Conservation (phyloP, 2,888 invertebrate species). For the Ichneumon xanthorius region DNA sequence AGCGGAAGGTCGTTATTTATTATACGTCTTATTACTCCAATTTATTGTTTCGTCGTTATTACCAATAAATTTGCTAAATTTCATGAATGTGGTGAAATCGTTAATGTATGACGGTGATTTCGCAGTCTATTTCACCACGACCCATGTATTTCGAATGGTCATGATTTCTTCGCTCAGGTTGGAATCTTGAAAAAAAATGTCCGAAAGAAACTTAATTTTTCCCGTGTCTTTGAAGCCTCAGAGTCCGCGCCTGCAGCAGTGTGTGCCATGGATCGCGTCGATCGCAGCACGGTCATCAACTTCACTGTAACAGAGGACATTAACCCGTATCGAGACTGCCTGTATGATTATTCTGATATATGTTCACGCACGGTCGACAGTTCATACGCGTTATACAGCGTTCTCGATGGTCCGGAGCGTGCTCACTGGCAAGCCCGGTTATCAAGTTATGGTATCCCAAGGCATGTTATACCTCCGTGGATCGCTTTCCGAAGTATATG, state of each 20-base stretch:
- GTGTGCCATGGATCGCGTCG: conserved; percentile 34
- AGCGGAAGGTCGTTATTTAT: too few species aligned
- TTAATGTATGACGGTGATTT: too few species aligned
- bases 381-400: conserved; percentile 73
- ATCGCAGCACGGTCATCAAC: conserved; percentile 27
- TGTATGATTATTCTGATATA: conserved; percentile 78
- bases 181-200: neutral
- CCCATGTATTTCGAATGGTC: neutral
- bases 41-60: too few species aligned
- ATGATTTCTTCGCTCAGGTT: neutral
- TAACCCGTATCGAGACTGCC: conserved; percentile 47
- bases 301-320: conserved; percentile 20
- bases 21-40: too few species aligned
- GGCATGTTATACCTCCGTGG: conserved; percentile 70
- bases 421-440: conserved; percentile 71
- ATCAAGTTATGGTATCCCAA: conserved; percentile 78
- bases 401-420: conserved; percentile 53
- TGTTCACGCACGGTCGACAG: conserved; percentile 57
- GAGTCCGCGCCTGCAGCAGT: conserved; percentile 26
- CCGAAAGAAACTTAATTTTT: neutral
- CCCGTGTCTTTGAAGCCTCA: conserved; percentile 23
- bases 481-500: conserved; percentile 46
- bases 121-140: too few species aligned
- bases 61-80: too few species aligned
- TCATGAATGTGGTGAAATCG: too few species aligned